Evolutionary conservation across 1,140 invertebrate species (phyloP).

Genomic region (Micrasema longulum): DNA sequence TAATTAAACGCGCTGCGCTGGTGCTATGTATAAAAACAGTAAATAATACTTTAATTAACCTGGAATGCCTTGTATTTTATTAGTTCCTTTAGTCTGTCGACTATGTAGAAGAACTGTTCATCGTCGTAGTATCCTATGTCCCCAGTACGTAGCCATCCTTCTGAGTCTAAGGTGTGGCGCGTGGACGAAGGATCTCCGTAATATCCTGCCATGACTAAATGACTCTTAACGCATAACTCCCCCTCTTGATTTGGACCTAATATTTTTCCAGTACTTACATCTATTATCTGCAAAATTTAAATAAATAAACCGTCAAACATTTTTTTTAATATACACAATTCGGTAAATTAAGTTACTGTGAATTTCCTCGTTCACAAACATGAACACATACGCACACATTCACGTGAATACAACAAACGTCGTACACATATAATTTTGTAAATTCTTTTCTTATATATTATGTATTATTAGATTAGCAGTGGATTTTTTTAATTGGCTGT

Average conservation of each 20-base stretch:
- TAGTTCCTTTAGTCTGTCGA: conserved; percentile 82
- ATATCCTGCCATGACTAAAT: conserved; percentile 74
- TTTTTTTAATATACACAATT: no score
- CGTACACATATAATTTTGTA: no score
- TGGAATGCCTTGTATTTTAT: conserved; percentile 85
- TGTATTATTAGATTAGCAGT: no score
- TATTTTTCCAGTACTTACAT: conserved; percentile 67
- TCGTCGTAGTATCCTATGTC: conserved; percentile 82
- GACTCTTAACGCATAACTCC: conserved; percentile 74
- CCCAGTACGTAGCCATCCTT: conserved; percentile 85
- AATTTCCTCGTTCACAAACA: no score
- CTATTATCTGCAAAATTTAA: conserved; percentile 60
- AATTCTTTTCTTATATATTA: no score
- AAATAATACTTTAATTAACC: conserved; percentile 62
- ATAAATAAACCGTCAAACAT: neutral
- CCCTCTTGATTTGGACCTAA: conserved; percentile 70
- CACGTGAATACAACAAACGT: no score
- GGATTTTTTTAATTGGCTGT: no score
- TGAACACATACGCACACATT: no score
- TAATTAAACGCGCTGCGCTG: neutral
- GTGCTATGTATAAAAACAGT: neutral
- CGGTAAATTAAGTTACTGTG: no score
- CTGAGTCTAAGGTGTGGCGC: conserved; percentile 72
- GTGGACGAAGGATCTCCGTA: conserved; percentile 73
- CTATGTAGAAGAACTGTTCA: conserved; percentile 76